phyloP scores from a whole-genome alignment of 2,888 invertebrate genomes.

The Anoplius nigerrimus region DNA sequence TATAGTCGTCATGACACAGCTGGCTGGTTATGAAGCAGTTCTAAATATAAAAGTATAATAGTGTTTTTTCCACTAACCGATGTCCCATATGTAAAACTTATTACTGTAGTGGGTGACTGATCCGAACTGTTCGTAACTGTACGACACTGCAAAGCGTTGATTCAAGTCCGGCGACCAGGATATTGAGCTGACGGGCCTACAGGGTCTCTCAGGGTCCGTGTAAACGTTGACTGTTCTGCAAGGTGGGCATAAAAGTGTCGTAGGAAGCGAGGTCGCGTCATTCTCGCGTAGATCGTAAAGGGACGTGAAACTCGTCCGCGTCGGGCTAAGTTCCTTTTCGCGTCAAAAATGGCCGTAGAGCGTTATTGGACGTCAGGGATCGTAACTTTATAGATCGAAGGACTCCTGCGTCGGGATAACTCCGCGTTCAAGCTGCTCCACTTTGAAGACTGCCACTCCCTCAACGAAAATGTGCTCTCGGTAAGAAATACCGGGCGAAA shows the following conservation, averaged over 20 bases:
- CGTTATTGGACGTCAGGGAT: background rate
- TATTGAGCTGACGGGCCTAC: constrained; percentile 85
- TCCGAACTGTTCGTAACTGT: constrained; percentile 88
- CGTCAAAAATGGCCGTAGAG: background rate
- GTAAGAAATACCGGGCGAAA: too few species aligned
- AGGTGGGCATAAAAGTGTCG: background rate
- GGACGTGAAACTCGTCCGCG: too few species aligned
- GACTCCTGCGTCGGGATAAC: background rate
- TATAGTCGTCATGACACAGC: too few species aligned
- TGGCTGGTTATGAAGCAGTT: too few species aligned
- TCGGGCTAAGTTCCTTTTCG: too few species aligned
- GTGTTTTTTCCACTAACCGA: constrained; percentile 79
- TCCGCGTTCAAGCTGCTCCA: too few species aligned
- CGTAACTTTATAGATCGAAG: background rate
- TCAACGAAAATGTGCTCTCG: too few species aligned
- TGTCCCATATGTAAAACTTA: constrained; percentile 94
- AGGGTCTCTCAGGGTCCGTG: constrained; percentile 82
- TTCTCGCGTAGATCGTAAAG: too few species aligned
- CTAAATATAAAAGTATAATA: too few species aligned
- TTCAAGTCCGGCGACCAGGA: constrained; percentile 95
- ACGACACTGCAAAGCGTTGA: constrained; percentile 88
- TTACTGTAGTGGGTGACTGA: constrained; percentile 79
- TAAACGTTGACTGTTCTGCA: constrained; percentile 90
- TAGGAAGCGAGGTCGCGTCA: too few species aligned
- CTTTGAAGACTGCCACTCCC: too few species aligned